These are phyloP conservation scores for Drosophila mettleri DNA, from an alignment of 2,888 invertebrate species.

Conservation along the genomic window DNA sequence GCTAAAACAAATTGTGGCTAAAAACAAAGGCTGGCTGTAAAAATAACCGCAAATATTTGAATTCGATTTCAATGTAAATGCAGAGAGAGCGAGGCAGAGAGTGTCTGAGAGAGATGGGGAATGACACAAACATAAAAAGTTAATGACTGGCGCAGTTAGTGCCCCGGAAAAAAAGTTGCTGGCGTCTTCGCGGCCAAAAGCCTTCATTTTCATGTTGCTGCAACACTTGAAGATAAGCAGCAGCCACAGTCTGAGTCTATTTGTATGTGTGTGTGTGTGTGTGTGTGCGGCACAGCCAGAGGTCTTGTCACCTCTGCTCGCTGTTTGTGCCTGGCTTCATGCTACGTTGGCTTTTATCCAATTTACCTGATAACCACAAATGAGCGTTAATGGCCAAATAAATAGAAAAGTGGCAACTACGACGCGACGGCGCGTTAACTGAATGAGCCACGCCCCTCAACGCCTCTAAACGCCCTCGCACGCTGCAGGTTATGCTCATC, in stretches of 20 bases:
- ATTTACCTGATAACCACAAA: slow-evolving; percentile 80
- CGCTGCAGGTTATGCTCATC: slow-evolving; percentile 21
- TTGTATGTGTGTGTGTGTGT: background rate
- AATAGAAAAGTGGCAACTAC: slow-evolving; percentile 80
- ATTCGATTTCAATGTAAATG: slow-evolving; percentile 60
- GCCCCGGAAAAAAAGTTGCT: slow-evolving; percentile 44
- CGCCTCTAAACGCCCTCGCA: background rate
- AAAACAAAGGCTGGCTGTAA: slow-evolving; percentile 35
- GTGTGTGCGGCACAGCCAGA: slow-evolving; percentile 10
- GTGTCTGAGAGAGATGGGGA: background rate
- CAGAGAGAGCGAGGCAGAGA: background rate
- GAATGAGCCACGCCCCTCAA: slow-evolving; percentile 37
- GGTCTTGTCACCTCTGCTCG: slow-evolving; percentile 20
- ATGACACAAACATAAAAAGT: slow-evolving; percentile 55
- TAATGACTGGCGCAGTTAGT: slow-evolving; percentile 71
- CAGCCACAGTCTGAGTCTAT: slow-evolving; percentile 12
- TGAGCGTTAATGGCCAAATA: slow-evolving; percentile 80
- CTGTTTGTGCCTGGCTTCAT: slow-evolving; percentile 59
- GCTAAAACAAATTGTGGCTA: slow-evolving; percentile 68
- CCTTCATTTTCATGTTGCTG: slow-evolving; percentile 68
- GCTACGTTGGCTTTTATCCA: slow-evolving; percentile 80
- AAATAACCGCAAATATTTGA: slow-evolving; percentile 65
- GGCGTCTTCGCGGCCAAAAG: slow-evolving; percentile 38
- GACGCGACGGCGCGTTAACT: slow-evolving; percentile 69
- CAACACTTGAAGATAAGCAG: slow-evolving; percentile 72